phyloP scores from a whole-genome alignment of 92 coral and sea anemone genomes.

The Pocillopora grandis region DNA sequence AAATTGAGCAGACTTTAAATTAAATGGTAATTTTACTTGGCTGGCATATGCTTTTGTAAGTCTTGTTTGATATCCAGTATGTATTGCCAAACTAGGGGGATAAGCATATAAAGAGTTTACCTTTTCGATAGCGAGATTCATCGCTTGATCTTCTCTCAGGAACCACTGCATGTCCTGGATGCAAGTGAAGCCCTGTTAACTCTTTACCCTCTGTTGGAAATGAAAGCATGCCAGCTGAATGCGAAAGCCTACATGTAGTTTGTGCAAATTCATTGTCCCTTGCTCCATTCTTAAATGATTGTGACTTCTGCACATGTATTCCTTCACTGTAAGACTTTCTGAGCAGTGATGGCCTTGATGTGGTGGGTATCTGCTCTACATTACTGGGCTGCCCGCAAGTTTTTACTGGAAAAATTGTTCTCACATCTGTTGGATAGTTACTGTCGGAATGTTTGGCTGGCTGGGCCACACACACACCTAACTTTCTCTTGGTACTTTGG shows the following conservation, averaged over 20 bases:
- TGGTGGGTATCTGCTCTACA: conserved; percentile 18
- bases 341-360: conserved; percentile 50
- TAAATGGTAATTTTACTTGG: no score
- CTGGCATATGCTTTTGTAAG: no score
- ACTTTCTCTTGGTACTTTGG: conserved; percentile 75
- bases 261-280: conserved; percentile 41
- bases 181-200: conserved; percentile 23
- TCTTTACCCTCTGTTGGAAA: conserved; percentile 33
- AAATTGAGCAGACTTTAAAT: no score
- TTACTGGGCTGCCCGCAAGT: conserved; percentile 91
- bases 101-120: conserved; percentile 1
- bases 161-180: conserved; percentile 16
- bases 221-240: conserved; percentile 36
- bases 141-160: conserved; percentile 80
- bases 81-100: no score
- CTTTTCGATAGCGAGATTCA: conserved; percentile 61
- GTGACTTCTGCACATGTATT: conserved; percentile 55
- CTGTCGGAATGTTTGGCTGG: conserved; percentile 41
- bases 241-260: conserved; percentile 37
- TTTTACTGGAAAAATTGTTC: conserved; percentile 90
- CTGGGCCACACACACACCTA: conserved; percentile 41
- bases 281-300: conserved; percentile 33
- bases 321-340: conserved; percentile 89
- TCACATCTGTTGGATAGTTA: conserved; percentile 75
- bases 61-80: no score